These are phyloP conservation scores for Uria lomvia DNA, from an alignment of 2,113 vertebrate species.

Conservation along the genomic window DNA sequence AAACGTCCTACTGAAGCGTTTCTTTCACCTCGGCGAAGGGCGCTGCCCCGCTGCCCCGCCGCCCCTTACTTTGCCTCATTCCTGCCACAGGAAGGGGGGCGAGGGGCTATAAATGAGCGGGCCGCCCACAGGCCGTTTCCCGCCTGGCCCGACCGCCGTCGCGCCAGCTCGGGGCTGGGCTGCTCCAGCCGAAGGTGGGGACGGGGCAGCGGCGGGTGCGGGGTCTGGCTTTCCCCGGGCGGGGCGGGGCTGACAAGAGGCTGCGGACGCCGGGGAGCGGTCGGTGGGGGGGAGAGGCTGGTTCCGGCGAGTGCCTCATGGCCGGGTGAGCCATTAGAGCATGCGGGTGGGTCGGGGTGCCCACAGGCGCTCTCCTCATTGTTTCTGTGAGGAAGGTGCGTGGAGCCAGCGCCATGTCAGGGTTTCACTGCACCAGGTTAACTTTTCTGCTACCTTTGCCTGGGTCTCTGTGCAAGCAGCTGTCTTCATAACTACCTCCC, in stretches of 20 bases:
- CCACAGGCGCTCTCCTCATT: background rate
- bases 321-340: background rate
- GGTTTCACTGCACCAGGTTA: background rate
- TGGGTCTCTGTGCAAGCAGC: too few relatives aligned
- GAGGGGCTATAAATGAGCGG: background rate
- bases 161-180: background rate
- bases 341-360: background rate
- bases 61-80: background rate
- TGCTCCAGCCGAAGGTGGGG: background rate
- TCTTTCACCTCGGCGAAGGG: background rate
- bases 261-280: accelerated
- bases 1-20: too few relatives aligned
- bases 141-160: accelerated
- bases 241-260: background rate
- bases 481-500: accelerated
- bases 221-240: background rate
- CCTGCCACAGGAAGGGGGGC: background rate
- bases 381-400: too few relatives aligned
- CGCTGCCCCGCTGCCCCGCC: too few relatives aligned
- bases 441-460: background rate
- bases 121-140: accelerated
- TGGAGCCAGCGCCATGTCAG: too few relatives aligned
- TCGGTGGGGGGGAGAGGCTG: background rate
- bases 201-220: background rate
- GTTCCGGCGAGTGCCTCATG: accelerated